Base-by-base conservation (phyloP, 2,797 vertebrate species). In the Karalla daura region DNA sequence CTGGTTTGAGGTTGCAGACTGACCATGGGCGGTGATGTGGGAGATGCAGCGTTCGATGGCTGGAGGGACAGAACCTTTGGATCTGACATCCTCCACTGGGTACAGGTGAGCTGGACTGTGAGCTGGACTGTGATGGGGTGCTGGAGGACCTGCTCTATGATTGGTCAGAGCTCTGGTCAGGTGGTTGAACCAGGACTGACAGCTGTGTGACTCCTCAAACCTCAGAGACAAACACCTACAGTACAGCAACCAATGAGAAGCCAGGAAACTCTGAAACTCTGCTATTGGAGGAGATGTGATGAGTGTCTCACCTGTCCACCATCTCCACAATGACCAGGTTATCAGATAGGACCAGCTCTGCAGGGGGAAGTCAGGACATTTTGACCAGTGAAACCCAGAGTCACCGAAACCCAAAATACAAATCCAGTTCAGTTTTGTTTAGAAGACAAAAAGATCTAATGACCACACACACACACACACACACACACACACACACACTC, bases 31-130 rank as follows among this genome's bases (percentile, higher is more conserved):
- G 0, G 87, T 93, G 80, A 95, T 80, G 80, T 95, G 93, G 5
- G 89, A 91, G 82, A 95, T 91, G 63, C 94, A 95, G 39, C 86
- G 85, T 21, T 92, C 82, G 2, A 95, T 46, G 5, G 79, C 86
- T 0, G 63, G 41, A 0, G 92, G 88, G 0, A 94, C 91, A 0
- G 33, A 63, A 7, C 88, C 87, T 13, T 14, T 54, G 0, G 41
- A 51, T 2, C 5, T 18, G 4, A 12, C 0, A 0, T 76, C 78
- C 1, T 67, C 49, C 43, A 17, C 28, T 0, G 74, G 78, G 62
- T 90, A 90, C 15, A 88, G 47, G n/a, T 15, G 18, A 25, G 58
- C 7, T 18, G 76, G 2, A 3, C 14, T 64, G 1, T 15, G 18
- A 25, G 58, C 7, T 18, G 76, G 2, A 3, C 14, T 64, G 1